Percentiles rank a stretch among this genome's conserved stretches.
These are phyloP conservation scores for Lacerta bilineata DNA, from an alignment of 2,797 vertebrate species.

Conservation along the genomic window DNA sequence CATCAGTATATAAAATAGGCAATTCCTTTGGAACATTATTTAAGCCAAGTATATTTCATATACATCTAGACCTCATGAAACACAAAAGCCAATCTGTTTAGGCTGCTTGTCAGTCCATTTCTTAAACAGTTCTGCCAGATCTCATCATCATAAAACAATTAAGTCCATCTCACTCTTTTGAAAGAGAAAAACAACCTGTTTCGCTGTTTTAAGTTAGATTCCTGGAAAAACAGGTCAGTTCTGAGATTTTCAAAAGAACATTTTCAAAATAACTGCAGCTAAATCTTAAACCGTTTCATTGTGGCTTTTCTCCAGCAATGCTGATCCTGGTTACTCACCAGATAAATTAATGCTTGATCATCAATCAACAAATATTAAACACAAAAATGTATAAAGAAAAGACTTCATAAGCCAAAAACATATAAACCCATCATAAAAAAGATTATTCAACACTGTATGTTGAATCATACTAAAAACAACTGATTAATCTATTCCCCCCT, in stretches of 20 bases:
- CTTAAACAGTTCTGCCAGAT: background rate
- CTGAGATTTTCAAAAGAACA: background rate
- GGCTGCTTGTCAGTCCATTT: background rate
- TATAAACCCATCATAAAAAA: background rate
- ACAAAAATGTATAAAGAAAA: background rate
- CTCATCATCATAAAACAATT: background rate
- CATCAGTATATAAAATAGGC: no score
- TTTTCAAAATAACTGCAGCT: background rate
- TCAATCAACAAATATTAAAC: conserved; percentile 7
- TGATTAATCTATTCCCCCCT: background rate
- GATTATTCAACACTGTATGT: background rate
- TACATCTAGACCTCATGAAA: no score
- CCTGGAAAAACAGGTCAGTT: background rate
- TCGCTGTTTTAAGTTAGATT: background rate
- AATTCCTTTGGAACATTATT: no score
- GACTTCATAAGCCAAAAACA: background rate
- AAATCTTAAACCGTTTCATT: background rate
- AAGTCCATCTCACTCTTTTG: background rate
- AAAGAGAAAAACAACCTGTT: background rate
- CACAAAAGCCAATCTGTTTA: no score
- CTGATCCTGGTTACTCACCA: background rate
- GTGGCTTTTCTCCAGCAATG: background rate
- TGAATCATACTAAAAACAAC: conserved; percentile 3
- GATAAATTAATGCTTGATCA: background rate
- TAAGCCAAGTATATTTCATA: no score